Percentiles rank a stretch among this genome's conserved stretches.
Evolutionary conservation across 2,888 invertebrate species (phyloP).

Genomic region (Perithous albicinctus): DNA sequence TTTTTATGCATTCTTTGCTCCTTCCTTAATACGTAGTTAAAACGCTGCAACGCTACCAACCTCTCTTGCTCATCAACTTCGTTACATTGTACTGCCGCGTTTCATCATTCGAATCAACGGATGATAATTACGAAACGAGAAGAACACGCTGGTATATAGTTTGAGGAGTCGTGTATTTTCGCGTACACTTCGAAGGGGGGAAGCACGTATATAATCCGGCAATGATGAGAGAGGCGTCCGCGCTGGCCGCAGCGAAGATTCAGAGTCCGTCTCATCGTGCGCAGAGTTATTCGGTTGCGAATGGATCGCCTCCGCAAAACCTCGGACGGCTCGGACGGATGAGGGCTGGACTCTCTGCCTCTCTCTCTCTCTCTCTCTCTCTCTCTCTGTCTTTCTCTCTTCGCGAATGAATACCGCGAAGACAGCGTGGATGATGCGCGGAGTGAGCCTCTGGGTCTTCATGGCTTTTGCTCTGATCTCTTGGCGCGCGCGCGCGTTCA

Average conservation of each 20-base stretch:
- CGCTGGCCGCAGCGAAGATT: conserved; percentile 7
- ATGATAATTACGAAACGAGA: conserved; percentile 24
- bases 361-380: too few relatives aligned
- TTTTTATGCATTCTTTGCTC: neutral
- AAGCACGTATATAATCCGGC: conserved; percentile 36
- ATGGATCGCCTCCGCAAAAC: conserved; percentile 30
- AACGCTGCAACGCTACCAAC: neutral
- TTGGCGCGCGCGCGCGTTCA: neutral
- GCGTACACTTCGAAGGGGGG: neutral
- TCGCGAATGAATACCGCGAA: conserved; percentile 43
- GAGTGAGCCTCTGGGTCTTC: conserved; percentile 18
- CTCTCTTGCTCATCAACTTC: conserved; percentile 5
- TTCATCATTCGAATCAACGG: neutral
- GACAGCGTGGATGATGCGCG: conserved; percentile 36
- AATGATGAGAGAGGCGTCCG: conserved; percentile 33
- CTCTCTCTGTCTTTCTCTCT: too few relatives aligned
- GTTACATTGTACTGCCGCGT: conserved; percentile 4
- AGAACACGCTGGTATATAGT: neutral
- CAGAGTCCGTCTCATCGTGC: conserved; percentile 21
- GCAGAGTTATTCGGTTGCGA: conserved; percentile 47
- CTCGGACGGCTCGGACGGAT: conserved; percentile 12
- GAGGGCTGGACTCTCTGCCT: conserved; percentile 9
- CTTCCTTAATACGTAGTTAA: neutral
- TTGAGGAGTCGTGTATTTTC: neutral
- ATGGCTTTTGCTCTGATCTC: conserved; percentile 17